Base-by-base conservation (phyloP, 2,888 invertebrate species). In the Pollenia labialis region DNA sequence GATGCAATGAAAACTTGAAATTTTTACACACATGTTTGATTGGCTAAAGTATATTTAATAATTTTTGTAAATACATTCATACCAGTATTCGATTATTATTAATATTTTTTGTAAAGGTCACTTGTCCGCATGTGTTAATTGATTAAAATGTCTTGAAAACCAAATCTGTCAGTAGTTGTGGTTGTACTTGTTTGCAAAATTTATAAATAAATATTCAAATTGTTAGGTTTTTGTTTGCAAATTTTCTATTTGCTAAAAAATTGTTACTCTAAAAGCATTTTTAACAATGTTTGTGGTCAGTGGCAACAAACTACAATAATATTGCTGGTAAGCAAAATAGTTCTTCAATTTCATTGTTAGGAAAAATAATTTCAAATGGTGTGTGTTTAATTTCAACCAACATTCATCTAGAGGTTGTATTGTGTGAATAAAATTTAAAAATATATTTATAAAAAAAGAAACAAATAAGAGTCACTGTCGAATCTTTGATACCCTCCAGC, bases 91-190 rank as follows among this genome's bases (percentile, higher is more conserved):
- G 46, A 62, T 76, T 76, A 69, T 46, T 46, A 69, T 62, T 62
- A 62, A 3, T 74, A 52, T 64, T 77, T 72, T 62, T 68, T 76
- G 71, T 83, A 86, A 86, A 86, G 86, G 86, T 86, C 86, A 86
- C 86, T 83, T 86, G 86, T 83, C 79, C 71, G 71, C 64, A 83
- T 85, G 77, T 85, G 79, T 75, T 87, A 87, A 85, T 87, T 87
- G 69, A 79, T 52, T 81, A 85, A 74, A 80, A 77, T 74, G 48
- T 81, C 54, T 85, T 56, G 18, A 62, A 75, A 54, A 18, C 56
- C 12, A 50, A 69, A 81, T 40, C 69, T 76, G n/a, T 46, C 32
- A 42, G 50, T 23, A 46, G 52, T 66, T 62, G 52, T 40, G 62
- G 60, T 4, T 72, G 56, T 71, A 80, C 48, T 71, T 56, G 46